A percentile compares a stretch with the other conserved stretches of the same genome.
Evolutionary conservation across 2,113 vertebrate species (phyloP).

Genomic region (Procapra przewalskii): DNA sequence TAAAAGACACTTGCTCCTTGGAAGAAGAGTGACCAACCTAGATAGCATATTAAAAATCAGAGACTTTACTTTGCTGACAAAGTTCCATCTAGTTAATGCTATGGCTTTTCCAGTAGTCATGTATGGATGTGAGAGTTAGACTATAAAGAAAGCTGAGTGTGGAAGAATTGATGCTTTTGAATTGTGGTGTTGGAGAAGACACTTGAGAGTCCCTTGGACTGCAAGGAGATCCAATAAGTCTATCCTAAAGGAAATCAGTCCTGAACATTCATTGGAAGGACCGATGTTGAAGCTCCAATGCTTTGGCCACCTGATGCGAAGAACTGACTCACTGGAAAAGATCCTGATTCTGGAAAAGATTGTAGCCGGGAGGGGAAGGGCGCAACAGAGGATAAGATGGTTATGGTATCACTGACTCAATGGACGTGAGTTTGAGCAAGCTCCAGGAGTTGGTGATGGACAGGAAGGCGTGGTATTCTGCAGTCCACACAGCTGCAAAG

Average conservation of each 20-base stretch:
- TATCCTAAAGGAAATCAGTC: background rate
- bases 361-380: background rate
- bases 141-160: background rate
- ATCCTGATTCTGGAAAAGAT: background rate
- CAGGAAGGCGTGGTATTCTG: background rate
- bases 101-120: background rate
- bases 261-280: background rate
- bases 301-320: background rate
- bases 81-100: background rate
- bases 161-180: background rate
- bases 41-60: background rate
- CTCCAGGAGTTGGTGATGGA: background rate
- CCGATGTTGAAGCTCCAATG: background rate
- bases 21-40: background rate
- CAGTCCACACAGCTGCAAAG: rapidly evolving
- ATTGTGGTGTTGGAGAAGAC: background rate
- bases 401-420: background rate
- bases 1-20: background rate
- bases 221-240: background rate
- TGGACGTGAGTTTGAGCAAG: background rate
- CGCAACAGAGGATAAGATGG: background rate
- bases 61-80: background rate
- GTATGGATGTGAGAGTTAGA: background rate
- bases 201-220: background rate
- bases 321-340: background rate